Conservation (phyloP, 2,113 vertebrate species). For the Phalacrocorax aristotelis region DNA sequence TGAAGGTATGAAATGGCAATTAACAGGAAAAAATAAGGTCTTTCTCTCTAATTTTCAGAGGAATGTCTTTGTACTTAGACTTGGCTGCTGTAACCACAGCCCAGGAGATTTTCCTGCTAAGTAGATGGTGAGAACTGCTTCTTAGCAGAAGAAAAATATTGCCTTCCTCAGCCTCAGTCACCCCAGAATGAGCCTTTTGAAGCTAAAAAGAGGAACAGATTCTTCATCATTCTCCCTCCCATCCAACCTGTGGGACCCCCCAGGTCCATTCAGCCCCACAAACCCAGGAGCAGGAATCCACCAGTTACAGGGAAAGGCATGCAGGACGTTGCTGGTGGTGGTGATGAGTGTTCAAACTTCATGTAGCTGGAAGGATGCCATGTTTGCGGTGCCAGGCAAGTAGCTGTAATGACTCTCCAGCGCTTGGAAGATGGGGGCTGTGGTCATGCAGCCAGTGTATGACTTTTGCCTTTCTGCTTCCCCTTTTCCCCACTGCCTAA, state of each 20-base stretch:
- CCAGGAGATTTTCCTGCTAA: not conserved
- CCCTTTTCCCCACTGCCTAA: not conserved
- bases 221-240: not conserved
- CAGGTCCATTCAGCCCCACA: not conserved
- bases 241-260: not conserved
- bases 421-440: not conserved
- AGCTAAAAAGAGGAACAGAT: not conserved
- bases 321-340: not conserved
- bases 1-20: slow-evolving; percentile 28
- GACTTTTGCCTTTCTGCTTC: not conserved
- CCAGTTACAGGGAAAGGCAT: not conserved
- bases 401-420: not conserved
- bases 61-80: slow-evolving; percentile 38
- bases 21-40: not conserved
- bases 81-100: not conserved
- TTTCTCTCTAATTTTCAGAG: slow-evolving; percentile 55
- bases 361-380: not conserved
- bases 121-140: not conserved
- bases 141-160: not conserved
- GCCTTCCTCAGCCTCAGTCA: not conserved
- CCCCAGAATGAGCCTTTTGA: not conserved
- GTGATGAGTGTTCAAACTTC: not conserved
- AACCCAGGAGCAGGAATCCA: not conserved
- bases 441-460: not conserved
- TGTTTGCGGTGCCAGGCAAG: not conserved